phyloP scores from a whole-genome alignment of 2,797 vertebrate genomes.

The Melanotaenia trifasciata region DNA sequence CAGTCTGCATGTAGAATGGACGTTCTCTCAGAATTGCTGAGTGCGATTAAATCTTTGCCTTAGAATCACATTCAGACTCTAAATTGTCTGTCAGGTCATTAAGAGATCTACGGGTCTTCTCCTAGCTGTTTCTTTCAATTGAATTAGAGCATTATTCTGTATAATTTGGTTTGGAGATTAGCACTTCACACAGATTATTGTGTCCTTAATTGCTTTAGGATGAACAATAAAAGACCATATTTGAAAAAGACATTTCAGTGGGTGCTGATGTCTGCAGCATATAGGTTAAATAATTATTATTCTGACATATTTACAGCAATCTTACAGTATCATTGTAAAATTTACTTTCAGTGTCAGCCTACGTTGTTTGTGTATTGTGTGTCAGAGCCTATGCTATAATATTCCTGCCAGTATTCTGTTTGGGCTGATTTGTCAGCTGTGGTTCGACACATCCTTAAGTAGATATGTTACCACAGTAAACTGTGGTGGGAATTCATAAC shows the following conservation, averaged over 20 bases:
- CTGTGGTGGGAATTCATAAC: conserved; percentile 40
- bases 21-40: conserved; percentile 69
- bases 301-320: conserved; percentile 13
- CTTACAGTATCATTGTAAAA: background rate
- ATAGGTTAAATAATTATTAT: conserved; percentile 4
- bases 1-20: conserved; percentile 58
- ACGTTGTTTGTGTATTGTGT: background rate
- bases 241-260: conserved; percentile 42
- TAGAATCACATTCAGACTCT: conserved; percentile 74
- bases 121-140: conserved; percentile 70
- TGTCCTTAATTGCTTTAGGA: conserved; percentile 64
- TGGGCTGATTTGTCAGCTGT: conserved; percentile 15
- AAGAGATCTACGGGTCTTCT: conserved; percentile 58
- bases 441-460: conserved; percentile 19
- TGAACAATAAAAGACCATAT: conserved; percentile 45
- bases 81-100: conserved; percentile 76
- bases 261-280: conserved; percentile 14
- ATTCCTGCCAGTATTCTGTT: conserved; percentile 14
- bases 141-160: conserved; percentile 78
- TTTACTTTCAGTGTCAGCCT: background rate
- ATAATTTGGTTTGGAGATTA: conserved; percentile 78
- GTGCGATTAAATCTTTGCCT: conserved; percentile 74
- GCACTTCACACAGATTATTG: conserved; percentile 50
- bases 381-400: conserved; percentile 9
- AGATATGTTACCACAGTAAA: conserved; percentile 27